phyloP scores from a whole-genome alignment of 2,888 invertebrate species.

The Calameuta filiformis region DNA sequence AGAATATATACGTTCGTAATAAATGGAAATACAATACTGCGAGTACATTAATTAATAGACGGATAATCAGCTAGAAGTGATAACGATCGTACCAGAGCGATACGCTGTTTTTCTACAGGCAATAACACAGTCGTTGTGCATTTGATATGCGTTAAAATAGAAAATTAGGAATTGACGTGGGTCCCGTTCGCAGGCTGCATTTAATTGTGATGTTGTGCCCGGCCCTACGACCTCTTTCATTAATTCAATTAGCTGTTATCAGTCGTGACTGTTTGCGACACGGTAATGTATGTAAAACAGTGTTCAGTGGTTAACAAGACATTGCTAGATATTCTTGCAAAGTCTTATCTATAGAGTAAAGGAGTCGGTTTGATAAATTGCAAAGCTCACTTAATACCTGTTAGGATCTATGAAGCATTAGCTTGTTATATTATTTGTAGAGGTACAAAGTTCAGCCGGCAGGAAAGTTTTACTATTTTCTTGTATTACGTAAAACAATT shows the following conservation, averaged over 20 bases:
- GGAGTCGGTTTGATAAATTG: not conserved
- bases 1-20: too few relatives aligned
- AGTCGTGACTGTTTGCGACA: slow-evolving; percentile 22
- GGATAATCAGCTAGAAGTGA: not conserved
- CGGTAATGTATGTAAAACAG: not conserved
- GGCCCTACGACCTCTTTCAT: slow-evolving; percentile 53
- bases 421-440: not conserved
- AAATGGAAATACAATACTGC: too few relatives aligned
- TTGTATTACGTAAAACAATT: not conserved
- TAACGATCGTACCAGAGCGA: not conserved
- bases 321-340: not conserved
- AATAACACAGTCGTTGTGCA: not conserved
- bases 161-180: not conserved
- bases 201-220: slow-evolving; percentile 25
- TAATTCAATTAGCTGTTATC: slow-evolving; percentile 50
- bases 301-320: not conserved
- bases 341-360: not conserved
- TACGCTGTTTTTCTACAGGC: not conserved
- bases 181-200: not conserved
- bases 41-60: too few relatives aligned
- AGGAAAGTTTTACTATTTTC: not conserved
- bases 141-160: not conserved
- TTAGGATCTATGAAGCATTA: not conserved
- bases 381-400: not conserved
- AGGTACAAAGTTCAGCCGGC: not conserved